Evolutionary conservation across 2,113 vertebrate species (phyloP).

Genomic region (Melanotaenia duboulayi): DNA sequence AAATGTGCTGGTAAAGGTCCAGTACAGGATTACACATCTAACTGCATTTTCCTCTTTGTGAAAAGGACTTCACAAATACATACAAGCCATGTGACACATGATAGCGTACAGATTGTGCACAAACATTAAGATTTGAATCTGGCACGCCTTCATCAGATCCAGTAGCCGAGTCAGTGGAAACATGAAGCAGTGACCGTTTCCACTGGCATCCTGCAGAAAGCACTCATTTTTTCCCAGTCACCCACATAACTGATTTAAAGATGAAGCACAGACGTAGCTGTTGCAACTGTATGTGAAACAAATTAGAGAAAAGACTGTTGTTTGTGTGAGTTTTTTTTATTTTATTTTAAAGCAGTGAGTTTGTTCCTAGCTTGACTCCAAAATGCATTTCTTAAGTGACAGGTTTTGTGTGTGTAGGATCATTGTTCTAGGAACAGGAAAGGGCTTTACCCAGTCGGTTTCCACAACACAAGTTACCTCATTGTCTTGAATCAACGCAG

Average conservation of each 20-base stretch:
- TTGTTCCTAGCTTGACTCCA: no score
- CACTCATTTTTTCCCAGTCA: background rate
- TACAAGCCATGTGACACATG: background rate
- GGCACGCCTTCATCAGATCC: background rate
- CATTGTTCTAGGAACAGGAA: no score
- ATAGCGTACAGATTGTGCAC: background rate
- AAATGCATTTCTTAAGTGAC: no score
- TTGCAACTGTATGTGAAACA: no score
- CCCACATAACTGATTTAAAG: background rate
- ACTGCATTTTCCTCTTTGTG: background rate
- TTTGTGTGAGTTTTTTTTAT: no score
- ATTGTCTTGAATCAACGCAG: no score
- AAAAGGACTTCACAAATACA: background rate
- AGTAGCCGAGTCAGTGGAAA: fast-evolving
- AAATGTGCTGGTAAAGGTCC: background rate
- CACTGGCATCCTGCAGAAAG: background rate
- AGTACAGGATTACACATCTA: background rate
- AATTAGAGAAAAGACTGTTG: no score
- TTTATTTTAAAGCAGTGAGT: no score
- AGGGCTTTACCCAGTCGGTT: no score
- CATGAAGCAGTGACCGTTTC: background rate
- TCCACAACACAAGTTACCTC: no score
- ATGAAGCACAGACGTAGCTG: no score
- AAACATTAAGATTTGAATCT: slow-evolving; percentile 4
- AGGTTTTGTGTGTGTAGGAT: no score